Evolutionary conservation across 2,888 invertebrate species (phyloP).

Genomic region (Didymodactylos carnosus): DNA sequence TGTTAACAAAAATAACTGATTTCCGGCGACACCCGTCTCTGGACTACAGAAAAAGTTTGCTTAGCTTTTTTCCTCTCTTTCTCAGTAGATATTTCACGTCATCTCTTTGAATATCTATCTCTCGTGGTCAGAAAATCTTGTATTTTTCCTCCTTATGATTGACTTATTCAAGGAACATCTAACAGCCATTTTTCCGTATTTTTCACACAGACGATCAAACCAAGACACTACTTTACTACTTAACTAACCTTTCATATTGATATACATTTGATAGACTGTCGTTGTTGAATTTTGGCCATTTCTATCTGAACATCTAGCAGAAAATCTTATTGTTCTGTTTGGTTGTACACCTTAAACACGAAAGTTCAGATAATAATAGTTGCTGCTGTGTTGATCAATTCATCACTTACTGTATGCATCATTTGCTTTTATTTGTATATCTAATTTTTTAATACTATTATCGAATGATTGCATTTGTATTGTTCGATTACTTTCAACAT

Average conservation of each 20-base stretch:
- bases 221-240: neutral
- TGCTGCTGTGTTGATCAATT: too few relatives aligned
- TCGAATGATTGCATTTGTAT: neutral
- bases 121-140: too few relatives aligned
- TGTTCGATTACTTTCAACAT: neutral
- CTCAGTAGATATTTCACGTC: too few relatives aligned
- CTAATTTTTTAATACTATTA: neutral
- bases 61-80: too few relatives aligned
- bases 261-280: neutral
- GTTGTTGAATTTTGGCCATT: neutral
- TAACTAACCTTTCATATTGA: neutral
- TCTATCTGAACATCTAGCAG: neutral
- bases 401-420: neutral
- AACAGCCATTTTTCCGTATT: too few relatives aligned
- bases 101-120: too few relatives aligned
- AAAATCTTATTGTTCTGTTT: neutral
- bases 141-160: too few relatives aligned
- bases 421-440: neutral
- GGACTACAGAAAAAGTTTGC: too few relatives aligned
- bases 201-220: too few relatives aligned
- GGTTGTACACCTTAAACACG: neutral
- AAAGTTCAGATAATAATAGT: neutral
- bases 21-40: too few relatives aligned
- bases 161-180: too few relatives aligned
- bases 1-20: too few relatives aligned